Evolutionary conservation across 2,113 vertebrate genomes (phyloP).

Genomic region (Solenodon paradoxus): DNA sequence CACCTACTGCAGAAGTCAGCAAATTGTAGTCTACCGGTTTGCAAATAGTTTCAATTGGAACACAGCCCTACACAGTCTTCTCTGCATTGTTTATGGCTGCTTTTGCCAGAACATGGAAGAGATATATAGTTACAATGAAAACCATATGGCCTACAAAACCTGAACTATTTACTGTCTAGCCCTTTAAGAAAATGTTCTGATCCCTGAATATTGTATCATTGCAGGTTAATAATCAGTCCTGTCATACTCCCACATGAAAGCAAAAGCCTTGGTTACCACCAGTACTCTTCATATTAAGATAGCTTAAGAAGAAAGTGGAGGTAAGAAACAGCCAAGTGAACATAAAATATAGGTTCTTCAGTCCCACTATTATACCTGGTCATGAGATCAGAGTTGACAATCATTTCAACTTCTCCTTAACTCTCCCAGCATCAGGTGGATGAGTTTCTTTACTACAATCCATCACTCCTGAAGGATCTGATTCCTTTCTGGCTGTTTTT

Average conservation of each 20-base stretch:
- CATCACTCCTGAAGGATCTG: not conserved
- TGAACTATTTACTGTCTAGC: not conserved
- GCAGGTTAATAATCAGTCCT: not conserved
- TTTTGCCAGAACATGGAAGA: not conserved
- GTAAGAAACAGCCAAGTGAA: not conserved
- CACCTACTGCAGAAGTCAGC: not conserved
- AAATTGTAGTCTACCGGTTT: not conserved
- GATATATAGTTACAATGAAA: not conserved
- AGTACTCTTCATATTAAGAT: not conserved
- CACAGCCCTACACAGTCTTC: not conserved
- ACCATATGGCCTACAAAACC: not conserved
- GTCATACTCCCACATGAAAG: not conserved
- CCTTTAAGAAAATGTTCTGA: not conserved
- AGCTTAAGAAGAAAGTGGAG: not conserved
- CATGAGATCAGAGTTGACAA: not conserved
- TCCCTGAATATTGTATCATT: not conserved
- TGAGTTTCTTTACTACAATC: not conserved
- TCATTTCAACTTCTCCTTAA: slow-evolving; percentile 6
- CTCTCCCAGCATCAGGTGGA: not conserved
- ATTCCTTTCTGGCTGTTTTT: not conserved
- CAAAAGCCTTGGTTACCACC: not conserved
- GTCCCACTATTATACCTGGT: not conserved
- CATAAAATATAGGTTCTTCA: not conserved
- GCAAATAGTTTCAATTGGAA: slow-evolving; percentile 9
- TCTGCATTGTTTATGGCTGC: not conserved